Percentiles rank a stretch among this genome's conserved stretches.
Evolutionary conservation across 2,888 invertebrate genomes (phyloP).

Genomic region (Volucella inflata): DNA sequence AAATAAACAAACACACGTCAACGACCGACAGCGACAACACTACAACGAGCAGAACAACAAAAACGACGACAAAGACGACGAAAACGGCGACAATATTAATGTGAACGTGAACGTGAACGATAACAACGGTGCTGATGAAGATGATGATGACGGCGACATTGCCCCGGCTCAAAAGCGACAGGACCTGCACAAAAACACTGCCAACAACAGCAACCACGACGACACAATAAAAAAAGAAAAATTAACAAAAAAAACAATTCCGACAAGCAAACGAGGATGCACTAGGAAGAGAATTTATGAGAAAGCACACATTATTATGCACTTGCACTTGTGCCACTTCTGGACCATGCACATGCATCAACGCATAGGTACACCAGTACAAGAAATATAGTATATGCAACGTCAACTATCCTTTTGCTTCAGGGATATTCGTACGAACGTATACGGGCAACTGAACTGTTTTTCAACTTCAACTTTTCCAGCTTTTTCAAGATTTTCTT

Average conservation of each 20-base stretch:
- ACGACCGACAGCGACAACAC: conserved; percentile 56
- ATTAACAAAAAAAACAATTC: background rate
- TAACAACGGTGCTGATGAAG: conserved; percentile 46
- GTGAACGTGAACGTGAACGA: conserved; percentile 3
- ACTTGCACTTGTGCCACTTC: conserved; percentile 75
- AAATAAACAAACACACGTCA: conserved; percentile 70
- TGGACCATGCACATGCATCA: conserved; percentile 56
- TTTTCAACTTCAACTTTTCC: conserved; percentile 13
- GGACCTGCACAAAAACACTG: conserved; percentile 28
- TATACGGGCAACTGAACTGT: too few relatives aligned
- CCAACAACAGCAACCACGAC: too few relatives aligned
- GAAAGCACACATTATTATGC: conserved; percentile 73
- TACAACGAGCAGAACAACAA: conserved; percentile 47
- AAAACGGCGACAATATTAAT: background rate
- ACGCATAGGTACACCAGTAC: background rate
- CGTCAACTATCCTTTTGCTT: conserved; percentile 54
- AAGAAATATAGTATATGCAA: background rate
- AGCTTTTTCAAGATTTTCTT: conserved; percentile 62
- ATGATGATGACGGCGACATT: conserved; percentile 65
- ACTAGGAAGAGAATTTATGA: conserved; percentile 60
- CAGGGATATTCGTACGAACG: conserved; percentile 19
- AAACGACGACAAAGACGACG: conserved; percentile 30
- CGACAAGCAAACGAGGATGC: conserved; percentile 54
- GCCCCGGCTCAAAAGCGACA: conserved; percentile 64
- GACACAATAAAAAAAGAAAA: conserved; percentile 2